Percentiles rank a stretch among this genome's conserved stretches.
Conservation (phyloP, 2,888 invertebrate genomes). For the Tiliacea aurago region DNA sequence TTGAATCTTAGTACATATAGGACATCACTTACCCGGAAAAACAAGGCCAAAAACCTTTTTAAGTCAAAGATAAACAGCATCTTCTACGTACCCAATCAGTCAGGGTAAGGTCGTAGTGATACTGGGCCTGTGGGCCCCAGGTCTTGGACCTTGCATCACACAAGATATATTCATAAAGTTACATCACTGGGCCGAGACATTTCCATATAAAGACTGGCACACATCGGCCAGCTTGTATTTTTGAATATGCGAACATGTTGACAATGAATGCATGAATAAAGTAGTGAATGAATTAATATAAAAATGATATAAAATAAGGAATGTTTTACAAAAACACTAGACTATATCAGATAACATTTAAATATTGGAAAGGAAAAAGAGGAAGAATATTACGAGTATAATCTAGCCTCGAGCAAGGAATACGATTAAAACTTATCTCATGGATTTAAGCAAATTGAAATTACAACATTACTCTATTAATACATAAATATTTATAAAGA, state of each 20-base stretch:
- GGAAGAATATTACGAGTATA: background rate
- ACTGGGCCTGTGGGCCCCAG: background rate
- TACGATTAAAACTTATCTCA: background rate
- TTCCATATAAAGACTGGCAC: slow-evolving; percentile 64
- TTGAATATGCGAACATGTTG: slow-evolving; percentile 46
- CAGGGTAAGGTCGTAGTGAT: slow-evolving; percentile 4
- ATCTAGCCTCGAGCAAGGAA: background rate
- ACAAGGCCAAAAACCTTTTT: slow-evolving; percentile 1
- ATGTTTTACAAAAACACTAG: background rate
- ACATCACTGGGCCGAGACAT: slow-evolving; percentile 61
- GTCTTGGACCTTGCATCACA: slow-evolving; percentile 26
- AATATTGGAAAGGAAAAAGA: background rate
- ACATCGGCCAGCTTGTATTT: slow-evolving; percentile 56
- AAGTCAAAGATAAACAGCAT: slow-evolving; percentile 19
- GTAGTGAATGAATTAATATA: slow-evolving; percentile 2
- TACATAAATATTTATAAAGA: slow-evolving; percentile 8
- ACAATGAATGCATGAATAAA: slow-evolving; percentile 39
- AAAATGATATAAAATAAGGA: background rate
- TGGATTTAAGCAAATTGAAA: background rate
- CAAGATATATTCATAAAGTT: slow-evolving; percentile 53
- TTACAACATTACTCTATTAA: slow-evolving; percentile 3
- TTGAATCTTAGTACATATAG: background rate
- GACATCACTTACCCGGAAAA: slow-evolving; percentile 8
- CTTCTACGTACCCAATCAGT: slow-evolving; percentile 22
- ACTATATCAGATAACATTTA: background rate